phyloP scores from a whole-genome alignment of 2,797 vertebrate species.

The Sciurus vulgaris region DNA sequence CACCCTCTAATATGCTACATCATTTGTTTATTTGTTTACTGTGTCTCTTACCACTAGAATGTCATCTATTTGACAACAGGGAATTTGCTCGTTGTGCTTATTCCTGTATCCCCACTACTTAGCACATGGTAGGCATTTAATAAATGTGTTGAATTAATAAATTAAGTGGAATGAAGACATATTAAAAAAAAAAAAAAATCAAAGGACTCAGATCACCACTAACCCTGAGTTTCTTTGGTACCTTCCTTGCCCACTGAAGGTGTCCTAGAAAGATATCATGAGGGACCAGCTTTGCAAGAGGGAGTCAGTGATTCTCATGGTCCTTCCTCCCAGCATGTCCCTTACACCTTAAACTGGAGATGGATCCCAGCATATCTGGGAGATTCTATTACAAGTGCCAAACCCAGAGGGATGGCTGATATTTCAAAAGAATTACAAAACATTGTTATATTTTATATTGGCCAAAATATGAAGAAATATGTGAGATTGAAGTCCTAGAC shows the following conservation, averaged over 20 bases:
- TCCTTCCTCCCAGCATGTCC: not conserved
- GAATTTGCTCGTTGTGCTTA: not conserved
- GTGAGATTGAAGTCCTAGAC: not conserved
- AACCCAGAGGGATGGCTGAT: not conserved
- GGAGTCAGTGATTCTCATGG: not conserved
- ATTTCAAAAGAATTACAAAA: not conserved
- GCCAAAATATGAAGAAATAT: not conserved
- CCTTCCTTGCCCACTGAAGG: not conserved
- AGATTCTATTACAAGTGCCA: not conserved
- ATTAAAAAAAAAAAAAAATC: not conserved
- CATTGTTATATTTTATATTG: not conserved
- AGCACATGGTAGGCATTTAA: not conserved
- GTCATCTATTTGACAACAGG: not conserved
- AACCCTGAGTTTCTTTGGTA: not conserved
- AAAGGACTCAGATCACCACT: not conserved
- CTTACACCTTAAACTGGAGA: not conserved
- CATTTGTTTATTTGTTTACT: not conserved
- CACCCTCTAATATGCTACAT: no score
- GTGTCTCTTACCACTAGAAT: not conserved
- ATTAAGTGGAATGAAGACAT: not conserved
- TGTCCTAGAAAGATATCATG: not conserved
- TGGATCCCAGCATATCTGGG: not conserved
- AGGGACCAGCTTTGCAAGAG: not conserved
- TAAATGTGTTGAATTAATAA: not conserved
- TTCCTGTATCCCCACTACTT: not conserved